A percentile compares a stretch with the other conserved stretches of the same genome.
Conservation (phyloP, 2,888 invertebrate species). For the Argynnis bischoffii region DNA sequence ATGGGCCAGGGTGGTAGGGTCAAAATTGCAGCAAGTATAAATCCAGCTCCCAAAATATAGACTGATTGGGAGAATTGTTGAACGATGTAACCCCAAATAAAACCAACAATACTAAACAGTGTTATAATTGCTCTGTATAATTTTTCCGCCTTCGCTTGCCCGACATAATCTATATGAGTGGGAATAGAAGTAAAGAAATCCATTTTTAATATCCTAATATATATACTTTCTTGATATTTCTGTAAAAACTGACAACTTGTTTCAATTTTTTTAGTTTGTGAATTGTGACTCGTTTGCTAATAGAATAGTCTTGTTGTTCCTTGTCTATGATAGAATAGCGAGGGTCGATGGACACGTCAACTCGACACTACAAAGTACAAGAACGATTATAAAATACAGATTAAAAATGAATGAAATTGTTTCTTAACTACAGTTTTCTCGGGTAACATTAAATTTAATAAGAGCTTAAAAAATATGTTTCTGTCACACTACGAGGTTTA, state of each 20-base stretch:
- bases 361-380: no score
- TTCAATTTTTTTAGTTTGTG: no score
- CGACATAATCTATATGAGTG: constrained; percentile 89
- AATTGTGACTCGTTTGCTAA: no score
- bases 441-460: no score
- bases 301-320: no score
- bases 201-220: constrained; percentile 51
- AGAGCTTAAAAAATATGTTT: no score
- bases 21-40: constrained; percentile 91
- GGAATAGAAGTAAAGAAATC: constrained; percentile 77
- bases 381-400: no score
- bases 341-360: no score
- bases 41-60: constrained; percentile 95
- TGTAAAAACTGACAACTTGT: background rate
- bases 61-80: constrained; percentile 98
- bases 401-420: no score
- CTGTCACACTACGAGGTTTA: no score
- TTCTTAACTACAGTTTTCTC: no score
- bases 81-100: constrained; percentile 95
- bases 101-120: constrained; percentile 94
- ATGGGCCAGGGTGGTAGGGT: constrained; percentile 98
- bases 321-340: no score
- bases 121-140: constrained; percentile 94
- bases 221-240: constrained; percentile 1
- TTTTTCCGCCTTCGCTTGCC: constrained; percentile 94